Conservation (phyloP, 2,797 vertebrate genomes). For the Ciconia nigra region DNA sequence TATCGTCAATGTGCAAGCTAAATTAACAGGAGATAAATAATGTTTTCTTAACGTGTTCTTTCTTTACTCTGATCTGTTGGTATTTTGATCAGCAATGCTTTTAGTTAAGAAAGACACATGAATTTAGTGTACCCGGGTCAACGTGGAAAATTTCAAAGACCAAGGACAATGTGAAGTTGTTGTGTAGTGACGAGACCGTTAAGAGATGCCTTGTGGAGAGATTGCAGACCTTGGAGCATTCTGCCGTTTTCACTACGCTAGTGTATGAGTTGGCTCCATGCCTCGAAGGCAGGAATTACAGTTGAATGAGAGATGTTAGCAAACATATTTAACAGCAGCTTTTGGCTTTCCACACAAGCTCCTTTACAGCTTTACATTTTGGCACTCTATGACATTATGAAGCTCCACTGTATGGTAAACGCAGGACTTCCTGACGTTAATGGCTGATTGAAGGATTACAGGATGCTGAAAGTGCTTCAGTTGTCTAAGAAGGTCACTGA, state of each 20-base stretch:
- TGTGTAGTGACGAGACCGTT: fast-evolving
- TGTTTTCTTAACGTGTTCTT: neutral
- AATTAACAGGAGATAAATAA: neutral
- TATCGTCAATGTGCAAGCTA: neutral
- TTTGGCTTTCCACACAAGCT: neutral
- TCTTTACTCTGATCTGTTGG: neutral
- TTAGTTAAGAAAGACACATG: neutral
- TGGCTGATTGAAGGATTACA: neutral
- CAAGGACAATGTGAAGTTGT: neutral
- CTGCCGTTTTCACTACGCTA: neutral
- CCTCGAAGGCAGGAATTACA: neutral
- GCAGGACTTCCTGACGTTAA: neutral
- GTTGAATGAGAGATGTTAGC: neutral
- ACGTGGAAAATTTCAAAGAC: neutral
- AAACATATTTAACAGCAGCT: neutral
- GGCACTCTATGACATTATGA: neutral
- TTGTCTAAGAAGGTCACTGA: neutral
- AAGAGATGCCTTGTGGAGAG: neutral
- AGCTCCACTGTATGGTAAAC: neutral
- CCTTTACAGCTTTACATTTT: neutral
- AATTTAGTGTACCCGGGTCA: neutral
- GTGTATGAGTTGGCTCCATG: neutral
- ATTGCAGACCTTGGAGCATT: neutral
- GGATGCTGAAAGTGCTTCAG: neutral
- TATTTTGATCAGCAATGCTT: neutral